These are phyloP conservation scores for Folsomia candida DNA, from an alignment of 2,888 invertebrate species.

Conservation along the genomic window DNA sequence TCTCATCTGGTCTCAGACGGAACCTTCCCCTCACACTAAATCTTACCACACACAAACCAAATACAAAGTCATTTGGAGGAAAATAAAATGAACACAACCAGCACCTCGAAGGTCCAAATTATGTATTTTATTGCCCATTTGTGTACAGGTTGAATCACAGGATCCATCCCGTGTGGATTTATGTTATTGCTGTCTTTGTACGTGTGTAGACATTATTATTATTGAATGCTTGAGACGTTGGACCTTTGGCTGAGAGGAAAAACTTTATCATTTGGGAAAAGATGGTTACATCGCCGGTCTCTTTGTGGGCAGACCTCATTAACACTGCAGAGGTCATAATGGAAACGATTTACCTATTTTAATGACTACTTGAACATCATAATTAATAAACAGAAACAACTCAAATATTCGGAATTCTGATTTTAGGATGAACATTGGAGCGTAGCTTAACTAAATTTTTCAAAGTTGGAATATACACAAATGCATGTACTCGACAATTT, in stretches of 20 bases:
- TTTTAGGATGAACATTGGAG: no score
- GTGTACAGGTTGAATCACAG: not conserved
- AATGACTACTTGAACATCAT: slow-evolving; percentile 11
- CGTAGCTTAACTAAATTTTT: no score
- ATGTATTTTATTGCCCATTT: not conserved
- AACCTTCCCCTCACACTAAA: not conserved
- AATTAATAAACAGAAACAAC: slow-evolving; percentile 16
- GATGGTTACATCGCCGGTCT: slow-evolving; percentile 42
- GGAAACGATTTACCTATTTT: slow-evolving; percentile 5
- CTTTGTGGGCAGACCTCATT: slow-evolving; percentile 47
- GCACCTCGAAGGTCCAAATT: not conserved
- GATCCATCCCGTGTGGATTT: not conserved
- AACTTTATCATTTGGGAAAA: slow-evolving; percentile 19
- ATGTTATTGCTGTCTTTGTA: not conserved
- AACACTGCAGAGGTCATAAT: slow-evolving; percentile 15
- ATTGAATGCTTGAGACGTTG: not conserved
- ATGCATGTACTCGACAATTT: no score
- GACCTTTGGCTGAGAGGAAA: not conserved
- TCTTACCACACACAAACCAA: no score
- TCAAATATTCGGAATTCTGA: no score
- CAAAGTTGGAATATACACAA: no score
- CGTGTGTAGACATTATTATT: slow-evolving; percentile 7
- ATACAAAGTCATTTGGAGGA: no score
- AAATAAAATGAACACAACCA: no score
- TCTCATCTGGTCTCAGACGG: not conserved